Evolutionary conservation across 2,888 invertebrate species (phyloP).

Genomic region (Nemurella pictetii): DNA sequence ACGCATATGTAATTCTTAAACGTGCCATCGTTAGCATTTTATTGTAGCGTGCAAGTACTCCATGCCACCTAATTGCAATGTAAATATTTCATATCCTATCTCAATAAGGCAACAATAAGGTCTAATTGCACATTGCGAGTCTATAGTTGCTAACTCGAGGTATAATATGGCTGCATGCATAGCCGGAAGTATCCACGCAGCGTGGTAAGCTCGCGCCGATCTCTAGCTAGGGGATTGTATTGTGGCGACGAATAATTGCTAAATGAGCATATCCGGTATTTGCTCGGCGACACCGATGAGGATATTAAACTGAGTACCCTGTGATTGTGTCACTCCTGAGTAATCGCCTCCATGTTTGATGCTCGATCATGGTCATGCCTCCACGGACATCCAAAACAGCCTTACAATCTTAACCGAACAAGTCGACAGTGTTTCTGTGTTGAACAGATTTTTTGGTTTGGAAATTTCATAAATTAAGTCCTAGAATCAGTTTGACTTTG

Average conservation of each 20-base stretch:
- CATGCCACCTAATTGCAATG: not conserved
- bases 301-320: not conserved
- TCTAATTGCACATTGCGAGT: too few species aligned
- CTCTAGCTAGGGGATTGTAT: not conserved
- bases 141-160: too few species aligned
- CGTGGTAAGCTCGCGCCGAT: not conserved
- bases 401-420: too few species aligned
- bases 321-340: not conserved
- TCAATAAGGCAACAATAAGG: not conserved
- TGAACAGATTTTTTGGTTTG: not conserved
- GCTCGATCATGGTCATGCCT: too few species aligned
- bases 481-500: not conserved
- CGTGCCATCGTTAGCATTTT: not conserved
- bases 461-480: not conserved
- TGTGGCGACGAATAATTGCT: not conserved
- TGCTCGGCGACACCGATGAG: not conserved
- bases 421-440: too few species aligned
- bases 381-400: too few species aligned
- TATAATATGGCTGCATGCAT: too few species aligned
- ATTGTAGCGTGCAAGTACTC: too few species aligned
- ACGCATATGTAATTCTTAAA: not conserved
- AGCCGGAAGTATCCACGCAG: not conserved
- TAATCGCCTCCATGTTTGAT: not conserved
- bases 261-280: not conserved
- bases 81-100: not conserved